phyloP scores from a whole-genome alignment of 2,888 invertebrate species.

The Andrena trimmerana region DNA sequence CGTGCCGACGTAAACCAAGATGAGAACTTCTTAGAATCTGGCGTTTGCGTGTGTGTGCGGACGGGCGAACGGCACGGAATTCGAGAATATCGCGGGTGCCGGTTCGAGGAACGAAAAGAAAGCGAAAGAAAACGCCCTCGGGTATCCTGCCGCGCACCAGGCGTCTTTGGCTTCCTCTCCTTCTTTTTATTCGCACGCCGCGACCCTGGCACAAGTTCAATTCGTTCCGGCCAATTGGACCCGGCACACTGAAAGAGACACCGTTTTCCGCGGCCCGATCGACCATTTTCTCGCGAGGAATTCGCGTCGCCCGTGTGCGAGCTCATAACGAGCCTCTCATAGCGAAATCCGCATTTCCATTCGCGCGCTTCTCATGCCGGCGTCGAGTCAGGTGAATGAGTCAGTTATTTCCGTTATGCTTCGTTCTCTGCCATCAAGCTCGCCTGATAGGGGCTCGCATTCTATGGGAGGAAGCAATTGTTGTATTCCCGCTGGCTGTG shows the following conservation, averaged over 20 bases:
- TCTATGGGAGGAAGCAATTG: not conserved
- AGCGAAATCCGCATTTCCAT: slow-evolving; percentile 9
- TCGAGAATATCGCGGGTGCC: slow-evolving; percentile 57
- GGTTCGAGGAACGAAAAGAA: slow-evolving; percentile 54
- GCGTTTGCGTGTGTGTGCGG: not conserved
- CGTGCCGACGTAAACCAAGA: slow-evolving; percentile 43
- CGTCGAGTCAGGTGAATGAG: not conserved
- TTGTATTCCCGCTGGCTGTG: not conserved
- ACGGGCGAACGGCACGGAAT: slow-evolving; percentile 36
- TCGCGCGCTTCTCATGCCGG: not conserved
- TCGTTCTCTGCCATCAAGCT: not conserved
- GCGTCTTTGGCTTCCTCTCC: slow-evolving; percentile 17
- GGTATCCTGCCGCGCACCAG: slow-evolving; percentile 46
- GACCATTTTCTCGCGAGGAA: slow-evolving; percentile 37
- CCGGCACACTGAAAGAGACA: slow-evolving; percentile 51
- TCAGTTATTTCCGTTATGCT: not conserved
- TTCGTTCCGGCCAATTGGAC: slow-evolving; percentile 67
- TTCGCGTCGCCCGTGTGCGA: slow-evolving; percentile 12
- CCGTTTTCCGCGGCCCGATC: slow-evolving; percentile 48
- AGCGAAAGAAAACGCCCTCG: slow-evolving; percentile 46
- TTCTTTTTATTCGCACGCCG: slow-evolving; percentile 48
- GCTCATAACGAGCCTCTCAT: not conserved
- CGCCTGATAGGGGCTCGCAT: not conserved
- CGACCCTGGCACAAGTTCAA: slow-evolving; percentile 67
- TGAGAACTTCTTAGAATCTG: slow-evolving; percentile 49